phyloP scores from a whole-genome alignment of 2,888 invertebrate species.

The Drosophila helvetica region DNA sequence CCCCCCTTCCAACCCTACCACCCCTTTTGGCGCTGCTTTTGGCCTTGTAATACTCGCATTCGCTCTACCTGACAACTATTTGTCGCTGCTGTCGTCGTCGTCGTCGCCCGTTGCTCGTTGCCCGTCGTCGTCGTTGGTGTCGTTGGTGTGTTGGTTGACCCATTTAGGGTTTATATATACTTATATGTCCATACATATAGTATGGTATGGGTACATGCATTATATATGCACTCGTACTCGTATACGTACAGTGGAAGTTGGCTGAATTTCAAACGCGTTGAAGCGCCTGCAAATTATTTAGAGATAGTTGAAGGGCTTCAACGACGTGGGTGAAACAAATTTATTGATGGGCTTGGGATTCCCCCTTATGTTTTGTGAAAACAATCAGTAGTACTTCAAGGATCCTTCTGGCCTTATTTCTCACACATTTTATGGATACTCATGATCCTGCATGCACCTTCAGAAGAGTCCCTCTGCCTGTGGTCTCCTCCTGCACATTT shows the following conservation, averaged over 20 bases:
- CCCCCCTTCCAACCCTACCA: neutral
- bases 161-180: constrained; percentile 55
- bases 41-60: constrained; percentile 54
- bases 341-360: neutral
- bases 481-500: too few relatives aligned
- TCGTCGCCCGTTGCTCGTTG: neutral
- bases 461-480: too few relatives aligned
- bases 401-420: neutral
- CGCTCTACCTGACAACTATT: constrained; percentile 67
- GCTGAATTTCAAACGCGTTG: neutral
- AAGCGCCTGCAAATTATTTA: neutral
- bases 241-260: constrained; percentile 1
- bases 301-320: neutral
- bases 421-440: too few relatives aligned
- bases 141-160: constrained; percentile 55
- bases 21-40: constrained; percentile 19
- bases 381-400: neutral
- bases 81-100: constrained; percentile 44
- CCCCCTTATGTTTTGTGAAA: neutral
- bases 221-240: constrained; percentile 14
- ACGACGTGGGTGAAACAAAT: neutral
- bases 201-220: constrained; percentile 7
- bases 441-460: too few relatives aligned
- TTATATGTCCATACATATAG: constrained; percentile 8
- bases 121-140: constrained; percentile 12